Evolutionary conservation across 2,797 vertebrate species (phyloP).

Genomic region (Helicolenus hilgendorfi): DNA sequence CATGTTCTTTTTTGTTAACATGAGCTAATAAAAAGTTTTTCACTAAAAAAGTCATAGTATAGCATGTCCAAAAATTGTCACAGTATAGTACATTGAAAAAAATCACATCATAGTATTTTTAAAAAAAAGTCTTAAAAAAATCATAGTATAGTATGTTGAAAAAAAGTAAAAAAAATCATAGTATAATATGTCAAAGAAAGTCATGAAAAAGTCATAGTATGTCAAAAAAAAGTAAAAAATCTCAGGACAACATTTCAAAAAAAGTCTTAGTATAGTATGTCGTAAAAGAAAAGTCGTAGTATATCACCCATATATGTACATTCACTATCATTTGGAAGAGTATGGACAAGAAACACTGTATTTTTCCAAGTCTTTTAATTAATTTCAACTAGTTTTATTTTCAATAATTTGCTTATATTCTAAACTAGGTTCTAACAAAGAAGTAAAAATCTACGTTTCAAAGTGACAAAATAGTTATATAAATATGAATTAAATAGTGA

Average conservation of each 20-base stretch:
- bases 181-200: background rate
- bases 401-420: slow-evolving; percentile 67
- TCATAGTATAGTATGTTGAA: background rate
- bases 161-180: too few species aligned
- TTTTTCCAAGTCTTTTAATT: slow-evolving; percentile 69
- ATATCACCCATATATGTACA: background rate
- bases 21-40: too few species aligned
- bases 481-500: slow-evolving; percentile 84
- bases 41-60: background rate
- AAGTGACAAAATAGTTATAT: slow-evolving; percentile 85
- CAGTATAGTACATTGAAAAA: too few species aligned
- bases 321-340: background rate
- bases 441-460: slow-evolving; percentile 82
- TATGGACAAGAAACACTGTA: slow-evolving; percentile 31
- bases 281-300: background rate
- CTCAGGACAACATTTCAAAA: background rate
- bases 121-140: background rate
- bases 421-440: slow-evolving; percentile 77
- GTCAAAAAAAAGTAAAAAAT: background rate
- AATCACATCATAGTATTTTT: background rate
- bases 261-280: background rate
- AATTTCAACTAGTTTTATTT: slow-evolving; percentile 67
- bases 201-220: background rate
- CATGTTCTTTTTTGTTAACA: too few species aligned
- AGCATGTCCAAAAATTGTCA: background rate